A percentile compares a stretch with the other conserved stretches of the same genome.
These are phyloP conservation scores for Phoxinus phoxinus DNA, from an alignment of 2,113 vertebrate species.

Conservation along the genomic window DNA sequence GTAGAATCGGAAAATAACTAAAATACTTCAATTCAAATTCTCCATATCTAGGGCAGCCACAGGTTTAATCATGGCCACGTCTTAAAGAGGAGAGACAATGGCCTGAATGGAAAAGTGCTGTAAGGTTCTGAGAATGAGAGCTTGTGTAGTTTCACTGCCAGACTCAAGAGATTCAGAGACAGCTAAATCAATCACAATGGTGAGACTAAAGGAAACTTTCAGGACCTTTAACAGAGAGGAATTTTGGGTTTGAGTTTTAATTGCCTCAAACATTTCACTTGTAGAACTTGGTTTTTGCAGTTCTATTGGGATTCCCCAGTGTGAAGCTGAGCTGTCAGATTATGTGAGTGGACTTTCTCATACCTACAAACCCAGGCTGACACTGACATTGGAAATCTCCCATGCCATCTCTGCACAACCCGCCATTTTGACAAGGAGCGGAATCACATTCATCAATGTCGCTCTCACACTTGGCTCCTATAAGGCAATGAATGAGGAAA, in stretches of 20 bases:
- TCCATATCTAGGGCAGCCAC: slow-evolving; percentile 15
- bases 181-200: slow-evolving; percentile 32
- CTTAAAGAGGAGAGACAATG: slow-evolving; percentile 39
- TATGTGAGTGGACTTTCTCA: slow-evolving; percentile 26
- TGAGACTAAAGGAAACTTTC: slow-evolving; percentile 12
- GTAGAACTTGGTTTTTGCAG: neutral
- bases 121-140: slow-evolving; percentile 40
- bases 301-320: neutral
- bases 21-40: slow-evolving; percentile 8
- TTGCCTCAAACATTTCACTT: neutral
- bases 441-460: slow-evolving; percentile 93
- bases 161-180: slow-evolving; percentile 38
- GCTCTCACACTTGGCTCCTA: slow-evolving; percentile 94
- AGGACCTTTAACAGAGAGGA: slow-evolving; percentile 17
- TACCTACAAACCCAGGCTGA: slow-evolving; percentile 88
- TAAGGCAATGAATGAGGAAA: slow-evolving; percentile 54
- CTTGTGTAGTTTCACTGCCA: slow-evolving; percentile 36
- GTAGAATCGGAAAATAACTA: neutral
- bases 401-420: slow-evolving; percentile 85
- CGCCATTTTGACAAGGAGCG: slow-evolving; percentile 86
- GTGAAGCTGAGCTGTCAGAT: slow-evolving; percentile 39
- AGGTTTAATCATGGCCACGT: slow-evolving; percentile 38
- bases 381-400: slow-evolving; percentile 90
- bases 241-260: slow-evolving; percentile 12
- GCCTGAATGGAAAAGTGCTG: slow-evolving; percentile 44